These are phyloP conservation scores for Lithobates sylvaticus DNA, from an alignment of 2,797 vertebrate species.

Conservation along the genomic window DNA sequence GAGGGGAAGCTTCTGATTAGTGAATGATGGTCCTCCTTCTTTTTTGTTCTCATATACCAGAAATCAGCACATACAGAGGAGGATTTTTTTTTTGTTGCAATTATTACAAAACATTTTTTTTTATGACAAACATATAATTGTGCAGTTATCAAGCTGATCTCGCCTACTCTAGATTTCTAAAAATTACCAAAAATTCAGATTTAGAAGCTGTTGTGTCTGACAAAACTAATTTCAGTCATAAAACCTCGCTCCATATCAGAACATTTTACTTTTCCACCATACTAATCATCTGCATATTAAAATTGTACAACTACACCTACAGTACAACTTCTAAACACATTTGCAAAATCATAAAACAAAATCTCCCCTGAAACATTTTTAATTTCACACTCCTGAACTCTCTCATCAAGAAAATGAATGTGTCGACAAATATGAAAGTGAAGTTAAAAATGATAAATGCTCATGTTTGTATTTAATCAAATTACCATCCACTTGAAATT, in stretches of 20 bases:
- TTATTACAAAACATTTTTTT: too few species aligned
- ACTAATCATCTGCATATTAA: neutral
- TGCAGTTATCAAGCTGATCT: too few species aligned
- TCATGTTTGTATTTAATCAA: conserved; percentile 55
- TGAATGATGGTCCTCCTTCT: too few species aligned
- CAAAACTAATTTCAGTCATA: neutral
- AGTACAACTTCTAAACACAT: conserved; percentile 4
- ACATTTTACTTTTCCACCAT: neutral
- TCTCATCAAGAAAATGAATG: conserved; percentile 53
- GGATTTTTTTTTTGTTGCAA: too few species aligned
- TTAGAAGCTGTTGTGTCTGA: too few species aligned
- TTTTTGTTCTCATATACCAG: too few species aligned
- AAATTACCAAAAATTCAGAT: too few species aligned
- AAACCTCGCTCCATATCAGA: neutral
- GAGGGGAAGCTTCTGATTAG: too few species aligned
- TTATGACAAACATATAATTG: too few species aligned
- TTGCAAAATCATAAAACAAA: conserved; percentile 45
- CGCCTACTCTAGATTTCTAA: too few species aligned
- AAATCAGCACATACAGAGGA: too few species aligned
- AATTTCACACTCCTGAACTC: conserved; percentile 60
- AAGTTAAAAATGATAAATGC: conserved; percentile 59
- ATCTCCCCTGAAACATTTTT: conserved; percentile 51
- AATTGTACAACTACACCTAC: conserved; percentile 11
- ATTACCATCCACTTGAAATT: conserved; percentile 38
- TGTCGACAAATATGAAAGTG: conserved; percentile 51